A percentile compares a stretch with the other conserved stretches of the same genome.
phyloP scores from a whole-genome alignment of 2,113 vertebrate species.

The Halcyon malimbica region DNA sequence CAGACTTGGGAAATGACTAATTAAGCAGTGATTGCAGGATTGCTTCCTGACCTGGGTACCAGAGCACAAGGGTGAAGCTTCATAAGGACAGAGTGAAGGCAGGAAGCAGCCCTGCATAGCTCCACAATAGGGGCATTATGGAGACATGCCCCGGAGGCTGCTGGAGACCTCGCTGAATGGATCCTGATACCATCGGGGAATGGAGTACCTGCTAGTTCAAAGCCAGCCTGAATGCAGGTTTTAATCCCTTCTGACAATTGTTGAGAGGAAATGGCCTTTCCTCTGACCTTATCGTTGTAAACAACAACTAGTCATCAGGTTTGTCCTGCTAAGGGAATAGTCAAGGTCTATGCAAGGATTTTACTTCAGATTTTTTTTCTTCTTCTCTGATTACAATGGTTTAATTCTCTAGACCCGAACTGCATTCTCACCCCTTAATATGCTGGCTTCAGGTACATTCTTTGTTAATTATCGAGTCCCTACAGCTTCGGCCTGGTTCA shows the following conservation, averaged over 20 bases:
- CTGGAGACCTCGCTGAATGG: conserved; percentile 32
- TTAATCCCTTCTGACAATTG: conserved; percentile 71
- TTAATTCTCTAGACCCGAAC: conserved; percentile 49
- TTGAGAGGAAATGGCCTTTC: conserved; percentile 71
- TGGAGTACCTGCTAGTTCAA: conserved; percentile 70
- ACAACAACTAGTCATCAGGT: conserved; percentile 64
- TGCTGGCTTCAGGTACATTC: conserved; percentile 35
- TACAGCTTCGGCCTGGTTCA: not conserved
- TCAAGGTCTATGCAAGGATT: conserved; percentile 63
- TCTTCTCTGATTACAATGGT: conserved; percentile 37
- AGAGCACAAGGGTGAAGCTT: conserved; percentile 59
- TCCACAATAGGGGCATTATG: conserved; percentile 67
- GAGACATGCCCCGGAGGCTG: conserved; percentile 61
- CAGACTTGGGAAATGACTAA: conserved; percentile 65
- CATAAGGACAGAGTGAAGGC: conserved; percentile 25
- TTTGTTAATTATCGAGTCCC: conserved; percentile 49
- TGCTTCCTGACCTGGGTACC: conserved; percentile 59
- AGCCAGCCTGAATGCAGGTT: conserved; percentile 64
- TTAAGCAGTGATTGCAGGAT: conserved; percentile 63
- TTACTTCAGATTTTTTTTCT: not conserved
- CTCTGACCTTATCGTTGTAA: conserved; percentile 72
- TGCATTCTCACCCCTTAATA: conserved; percentile 51
- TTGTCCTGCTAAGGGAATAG: conserved; percentile 54
- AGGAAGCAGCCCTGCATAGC: conserved; percentile 42
- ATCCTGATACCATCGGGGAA: conserved; percentile 62